phyloP scores from a whole-genome alignment of 2,888 invertebrate genomes.

The Rotaria sp. region DNA sequence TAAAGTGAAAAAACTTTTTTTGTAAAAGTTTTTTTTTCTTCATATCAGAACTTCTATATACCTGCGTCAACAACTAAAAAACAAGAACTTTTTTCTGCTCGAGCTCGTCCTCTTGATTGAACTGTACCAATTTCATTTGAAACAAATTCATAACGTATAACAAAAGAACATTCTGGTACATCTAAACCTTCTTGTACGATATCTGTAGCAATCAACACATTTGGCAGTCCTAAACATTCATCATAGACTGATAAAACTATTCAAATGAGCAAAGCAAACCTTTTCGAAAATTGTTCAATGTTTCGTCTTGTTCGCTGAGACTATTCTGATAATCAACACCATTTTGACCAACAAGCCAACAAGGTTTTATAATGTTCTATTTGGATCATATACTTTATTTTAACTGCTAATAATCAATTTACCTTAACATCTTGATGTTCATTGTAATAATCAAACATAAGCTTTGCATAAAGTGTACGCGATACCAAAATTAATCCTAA shows the following conservation, averaged over 20 bases:
- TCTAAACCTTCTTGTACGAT: constrained; percentile 43
- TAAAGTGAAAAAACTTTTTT: background rate
- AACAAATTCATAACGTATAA: constrained; percentile 43
- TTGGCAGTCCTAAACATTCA: constrained; percentile 11
- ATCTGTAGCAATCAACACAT: constrained; percentile 42
- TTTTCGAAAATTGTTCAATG: background rate
- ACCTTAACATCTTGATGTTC: background rate
- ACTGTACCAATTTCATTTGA: constrained; percentile 42
- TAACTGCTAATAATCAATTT: background rate
- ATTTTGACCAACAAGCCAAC: constrained; percentile 25
- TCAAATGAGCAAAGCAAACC: background rate
- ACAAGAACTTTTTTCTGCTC: constrained; percentile 41
- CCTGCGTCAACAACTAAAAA: background rate
- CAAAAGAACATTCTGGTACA: constrained; percentile 42
- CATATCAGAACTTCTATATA: background rate
- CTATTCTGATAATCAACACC: constrained; percentile 7
- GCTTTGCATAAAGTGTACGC: constrained; percentile 16
- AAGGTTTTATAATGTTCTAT: background rate
- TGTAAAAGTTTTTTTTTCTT: too few species aligned
- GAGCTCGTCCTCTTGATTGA: constrained; percentile 41
- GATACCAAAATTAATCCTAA: background rate
- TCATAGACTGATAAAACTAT: background rate
- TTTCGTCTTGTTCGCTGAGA: background rate
- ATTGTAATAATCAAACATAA: background rate
- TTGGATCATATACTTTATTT: background rate